Base-by-base conservation (phyloP, 1,140 invertebrate species). In the Heliconius nattereri region DNA sequence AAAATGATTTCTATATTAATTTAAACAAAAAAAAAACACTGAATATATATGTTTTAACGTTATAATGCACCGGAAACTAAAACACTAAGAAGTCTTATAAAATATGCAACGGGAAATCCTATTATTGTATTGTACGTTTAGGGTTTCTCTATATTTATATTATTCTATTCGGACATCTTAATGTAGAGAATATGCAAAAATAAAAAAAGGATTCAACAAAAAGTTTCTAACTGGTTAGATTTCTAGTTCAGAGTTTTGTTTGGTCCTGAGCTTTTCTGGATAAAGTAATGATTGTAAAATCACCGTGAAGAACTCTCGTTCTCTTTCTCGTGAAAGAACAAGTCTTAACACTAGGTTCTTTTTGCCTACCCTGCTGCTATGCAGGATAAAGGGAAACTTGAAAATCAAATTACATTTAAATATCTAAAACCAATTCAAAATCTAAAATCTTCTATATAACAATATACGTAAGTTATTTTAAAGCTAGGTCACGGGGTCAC, bases 81-180 rank as follows among this genome's bases (percentile, higher is more conserved):
- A 66, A 66, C 57, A 66, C 26, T 57, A 11, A 23, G 60, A 66
- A 66, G 60, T 66, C 60, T 66, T 66, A 66, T 29, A 66, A 66
- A 1, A 66, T 66, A 29, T 29, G 26, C 26, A 66, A 29, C 5
- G 23, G 60, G 60, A 66, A 66, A 66, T 66, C 60, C 60, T 66
- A 66, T 66, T 26, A 26, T 26, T 26, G 11, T 66, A 66, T 26
- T 66, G 60, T 13, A 26, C 23, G 9, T 66, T 66, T 66, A 29
- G 8, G 60, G 60, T 66, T 66, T 66, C 60, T 26, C 60, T 66
- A 16, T 16, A 66, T 66, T 66, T 29, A 26, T 26, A 66, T 26
- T 66, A 66, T 66, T 26, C 5, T 29, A 66, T 66, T 60, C 7
- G n/a, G 20, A 57, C 3, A 11, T 23, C 23, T n/a, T 57, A 57